These are phyloP conservation scores for Cynaeus angustus DNA, from an alignment of 2,888 invertebrate species.

Conservation along the genomic window DNA sequence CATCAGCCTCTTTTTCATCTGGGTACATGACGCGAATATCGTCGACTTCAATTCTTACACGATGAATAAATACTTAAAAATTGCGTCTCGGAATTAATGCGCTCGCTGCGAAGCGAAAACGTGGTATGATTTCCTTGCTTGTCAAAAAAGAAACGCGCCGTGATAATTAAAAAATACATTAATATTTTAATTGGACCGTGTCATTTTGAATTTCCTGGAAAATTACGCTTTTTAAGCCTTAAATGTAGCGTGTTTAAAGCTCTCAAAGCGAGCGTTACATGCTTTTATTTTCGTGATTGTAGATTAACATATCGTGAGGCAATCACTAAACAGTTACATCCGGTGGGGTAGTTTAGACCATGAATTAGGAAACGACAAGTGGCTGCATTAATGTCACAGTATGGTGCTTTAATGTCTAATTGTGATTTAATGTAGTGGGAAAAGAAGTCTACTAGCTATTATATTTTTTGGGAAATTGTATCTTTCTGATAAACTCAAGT, in stretches of 20 bases:
- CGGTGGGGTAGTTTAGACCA: slow-evolving; percentile 19
- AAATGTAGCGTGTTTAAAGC: not conserved
- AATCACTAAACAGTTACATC: slow-evolving; percentile 30
- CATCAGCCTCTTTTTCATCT: slow-evolving; percentile 45
- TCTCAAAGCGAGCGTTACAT: not conserved
- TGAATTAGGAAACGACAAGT: slow-evolving; percentile 30
- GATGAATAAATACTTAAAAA: slow-evolving; percentile 47
- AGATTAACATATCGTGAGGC: slow-evolving; percentile 24
- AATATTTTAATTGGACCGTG: slow-evolving; percentile 10
- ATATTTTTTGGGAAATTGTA: too few species aligned
- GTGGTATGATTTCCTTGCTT: slow-evolving; percentile 13
- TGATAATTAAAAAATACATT: slow-evolving; percentile 31
- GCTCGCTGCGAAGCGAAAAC: slow-evolving; percentile 11
- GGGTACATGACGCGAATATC: slow-evolving; percentile 52
- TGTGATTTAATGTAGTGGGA: slow-evolving; percentile 1
- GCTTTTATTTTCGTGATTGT: slow-evolving; percentile 14
- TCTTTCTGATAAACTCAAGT: too few species aligned
- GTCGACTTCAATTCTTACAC: slow-evolving; percentile 42
- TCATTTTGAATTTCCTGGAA: slow-evolving; percentile 4
- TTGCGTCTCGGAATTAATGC: slow-evolving; percentile 34
- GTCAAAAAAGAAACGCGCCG: not conserved
- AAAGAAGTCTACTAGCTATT: not conserved
- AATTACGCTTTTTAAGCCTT: not conserved
- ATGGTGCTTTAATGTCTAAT: not conserved
- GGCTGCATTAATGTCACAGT: slow-evolving; percentile 12